Conservation (phyloP, 2,888 invertebrate genomes). For the Venusia cambrica region DNA sequence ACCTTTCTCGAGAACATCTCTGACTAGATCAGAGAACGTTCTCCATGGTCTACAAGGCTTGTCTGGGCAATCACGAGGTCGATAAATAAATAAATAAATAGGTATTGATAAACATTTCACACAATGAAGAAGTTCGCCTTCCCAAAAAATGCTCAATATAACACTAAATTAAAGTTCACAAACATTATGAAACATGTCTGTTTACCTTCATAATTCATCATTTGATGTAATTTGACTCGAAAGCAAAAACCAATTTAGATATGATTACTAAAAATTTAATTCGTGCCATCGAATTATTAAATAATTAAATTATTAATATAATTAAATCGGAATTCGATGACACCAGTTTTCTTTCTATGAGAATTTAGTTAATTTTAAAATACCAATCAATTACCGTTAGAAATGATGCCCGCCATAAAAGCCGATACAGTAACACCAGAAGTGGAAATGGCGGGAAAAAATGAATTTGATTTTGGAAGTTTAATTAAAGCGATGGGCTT, state of each 20-base stretch:
- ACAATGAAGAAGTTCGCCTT: too few relatives aligned
- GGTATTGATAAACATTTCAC: too few relatives aligned
- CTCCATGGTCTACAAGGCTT: too few relatives aligned
- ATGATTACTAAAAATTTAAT: constrained; percentile 5
- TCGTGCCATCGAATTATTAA: constrained; percentile 13
- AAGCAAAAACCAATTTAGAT: neutral
- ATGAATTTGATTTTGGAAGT: constrained; percentile 68
- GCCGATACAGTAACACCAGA: constrained; percentile 61
- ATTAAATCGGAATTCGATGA: constrained; percentile 26
- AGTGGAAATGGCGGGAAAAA: constrained; percentile 66
- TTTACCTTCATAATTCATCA: too few relatives aligned
- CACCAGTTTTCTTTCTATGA: constrained; percentile 29
- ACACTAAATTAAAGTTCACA: too few relatives aligned
- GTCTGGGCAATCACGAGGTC: too few relatives aligned
- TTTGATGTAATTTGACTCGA: too few relatives aligned
- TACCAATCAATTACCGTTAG: constrained; percentile 31
- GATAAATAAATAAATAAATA: too few relatives aligned
- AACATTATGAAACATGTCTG: too few relatives aligned
- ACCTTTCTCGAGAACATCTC: too few relatives aligned
- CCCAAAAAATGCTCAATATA: too few relatives aligned
- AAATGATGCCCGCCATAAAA: constrained; percentile 34
- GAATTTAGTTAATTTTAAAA: constrained; percentile 26
- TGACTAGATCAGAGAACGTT: too few relatives aligned
- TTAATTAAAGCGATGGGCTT: constrained; percentile 77
- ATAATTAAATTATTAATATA: constrained; percentile 24